Conservation (phyloP, 2,113 vertebrate genomes). For the Tinamus guttatus region DNA sequence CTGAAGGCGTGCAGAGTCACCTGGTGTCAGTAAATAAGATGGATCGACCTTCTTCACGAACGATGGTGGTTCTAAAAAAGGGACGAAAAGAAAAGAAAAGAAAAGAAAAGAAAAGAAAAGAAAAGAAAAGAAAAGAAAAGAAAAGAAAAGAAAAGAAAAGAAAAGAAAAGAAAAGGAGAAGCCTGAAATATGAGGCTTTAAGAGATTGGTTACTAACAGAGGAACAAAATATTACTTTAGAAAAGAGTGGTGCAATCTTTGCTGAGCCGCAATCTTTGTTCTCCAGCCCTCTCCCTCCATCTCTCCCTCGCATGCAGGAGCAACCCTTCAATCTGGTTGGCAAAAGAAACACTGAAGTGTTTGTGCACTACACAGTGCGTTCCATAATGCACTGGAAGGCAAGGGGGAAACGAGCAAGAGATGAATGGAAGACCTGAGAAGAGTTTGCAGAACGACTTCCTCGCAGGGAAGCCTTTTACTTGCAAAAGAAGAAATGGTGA, state of each 20-base stretch:
- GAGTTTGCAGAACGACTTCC: background rate
- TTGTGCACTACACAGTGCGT: background rate
- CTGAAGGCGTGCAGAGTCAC: conserved; percentile 89
- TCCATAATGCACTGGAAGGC: background rate
- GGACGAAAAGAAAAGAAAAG: conserved; percentile 65
- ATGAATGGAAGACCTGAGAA: background rate
- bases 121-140: background rate
- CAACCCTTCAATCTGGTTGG: background rate
- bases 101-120: conserved; percentile 14
- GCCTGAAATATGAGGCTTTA: conserved; percentile 33
- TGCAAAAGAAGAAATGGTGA: conserved; percentile 10
- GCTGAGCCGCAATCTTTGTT: background rate
- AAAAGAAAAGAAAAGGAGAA: conserved; percentile 27
- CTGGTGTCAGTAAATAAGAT: conserved; percentile 93
- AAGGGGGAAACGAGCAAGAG: background rate
- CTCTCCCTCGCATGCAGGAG: background rate
- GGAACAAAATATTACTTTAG: conserved; percentile 7
- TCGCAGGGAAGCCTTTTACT: background rate
- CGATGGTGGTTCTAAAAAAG: conserved; percentile 89
- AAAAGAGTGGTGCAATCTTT: background rate
- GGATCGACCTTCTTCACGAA: conserved; percentile 96
- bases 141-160: background rate
- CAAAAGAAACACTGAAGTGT: background rate
- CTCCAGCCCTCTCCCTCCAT: background rate
- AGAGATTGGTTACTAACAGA: background rate